phyloP scores from a whole-genome alignment of 2,113 vertebrate genomes.

The Cyprinodon tularosa region DNA sequence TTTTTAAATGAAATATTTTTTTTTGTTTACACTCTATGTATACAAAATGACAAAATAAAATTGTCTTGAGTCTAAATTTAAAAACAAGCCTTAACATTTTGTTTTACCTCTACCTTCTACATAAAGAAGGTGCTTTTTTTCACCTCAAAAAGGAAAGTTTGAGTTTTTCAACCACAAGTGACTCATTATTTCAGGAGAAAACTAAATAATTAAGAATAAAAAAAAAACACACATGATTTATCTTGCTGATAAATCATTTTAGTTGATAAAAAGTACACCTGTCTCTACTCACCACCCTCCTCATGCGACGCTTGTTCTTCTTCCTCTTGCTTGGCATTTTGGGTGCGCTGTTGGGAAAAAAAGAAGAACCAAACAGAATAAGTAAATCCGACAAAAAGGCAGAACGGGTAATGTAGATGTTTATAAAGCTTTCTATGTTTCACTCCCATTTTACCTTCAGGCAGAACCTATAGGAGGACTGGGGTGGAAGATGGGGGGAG shows the following conservation, averaged over 20 bases:
- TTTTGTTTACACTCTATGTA: too few species aligned
- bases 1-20: too few species aligned
- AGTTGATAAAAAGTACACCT: neutral
- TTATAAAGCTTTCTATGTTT: conserved; percentile 62
- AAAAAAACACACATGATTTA: neutral
- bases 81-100: neutral
- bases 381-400: conserved; percentile 15
- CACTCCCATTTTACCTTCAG: conserved; percentile 41
- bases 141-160: neutral
- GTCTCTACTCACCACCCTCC: conserved; percentile 67
- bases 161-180: neutral
- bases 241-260: neutral
- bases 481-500: conserved; percentile 36
- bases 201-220: neutral
- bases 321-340: conserved; percentile 79
- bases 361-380: neutral
- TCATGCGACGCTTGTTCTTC: conserved; percentile 79
- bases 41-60: too few species aligned
- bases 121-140: neutral
- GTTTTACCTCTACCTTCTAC: neutral
- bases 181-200: neutral
- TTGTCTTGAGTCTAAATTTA: too few species aligned
- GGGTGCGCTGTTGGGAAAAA: conserved; percentile 8
- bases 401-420: conserved; percentile 29
- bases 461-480: conserved; percentile 56